Base-by-base conservation (phyloP, 1,140 invertebrate genomes). In the Ridgeia piscesae region DNA sequence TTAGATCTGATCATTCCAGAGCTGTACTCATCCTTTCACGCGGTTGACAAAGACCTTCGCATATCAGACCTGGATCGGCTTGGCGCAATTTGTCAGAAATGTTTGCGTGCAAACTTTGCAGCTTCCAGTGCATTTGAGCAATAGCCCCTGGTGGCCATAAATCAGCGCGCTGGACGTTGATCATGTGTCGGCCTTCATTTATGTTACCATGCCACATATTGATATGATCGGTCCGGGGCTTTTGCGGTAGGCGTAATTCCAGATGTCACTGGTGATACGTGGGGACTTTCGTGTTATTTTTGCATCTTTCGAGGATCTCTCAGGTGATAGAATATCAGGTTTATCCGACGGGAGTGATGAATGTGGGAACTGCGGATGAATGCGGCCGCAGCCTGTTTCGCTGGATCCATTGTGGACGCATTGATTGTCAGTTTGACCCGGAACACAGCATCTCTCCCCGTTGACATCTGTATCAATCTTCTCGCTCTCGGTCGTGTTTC, bases 391-490 rank as follows among this genome's bases (percentile, higher is more conserved):
- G 58, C 0, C 58, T 77, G 58, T 4, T 4, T 31, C 27, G 58
- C 0, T 21, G 58, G 11, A 9, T 77, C 58, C 58, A 77, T 17
- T 77, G 58, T 77, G 2, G 17, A 17, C 27, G 17, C 4, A 77
- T 77, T 77, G 58, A 77, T 77, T 21, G 4, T 77, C 4, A 21
- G 27, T 17, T 77, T 77, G 58, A 77, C 58, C 58, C 27, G 58
- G 17, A 9, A 27, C 58, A 31, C 14, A 4, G 58, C 58, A 77
- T 4, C 27, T 31, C 27, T 17, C 58, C 14, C 58, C 58, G 27
- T 31, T 77, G 58, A 77, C 58, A 77, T 77, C 58, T 77, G 58
- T 77, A 77, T 77, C 58, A 77, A 77, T 77, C 58, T 77, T 77
- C 58, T 31, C 2, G 58, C 58, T 77, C 27, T 77, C 58, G 4